Evolutionary conservation across 2,797 vertebrate genomes (phyloP), one percentile per base, ranked within the genome.

Genomic region (Sylvia borin): DNA sequence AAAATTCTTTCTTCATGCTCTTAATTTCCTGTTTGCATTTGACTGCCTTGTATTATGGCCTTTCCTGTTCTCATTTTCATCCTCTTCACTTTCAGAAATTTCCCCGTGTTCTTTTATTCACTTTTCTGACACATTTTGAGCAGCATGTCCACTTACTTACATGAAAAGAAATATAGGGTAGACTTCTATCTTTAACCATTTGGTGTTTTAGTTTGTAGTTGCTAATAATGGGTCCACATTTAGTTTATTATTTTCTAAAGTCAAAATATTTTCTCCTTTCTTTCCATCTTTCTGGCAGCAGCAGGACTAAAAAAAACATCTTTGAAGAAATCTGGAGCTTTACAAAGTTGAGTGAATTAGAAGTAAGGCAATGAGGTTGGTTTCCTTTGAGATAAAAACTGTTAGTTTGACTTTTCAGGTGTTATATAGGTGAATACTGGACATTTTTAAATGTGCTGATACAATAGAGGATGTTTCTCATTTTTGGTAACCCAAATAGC

Each of bases 1-100:
- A 36, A 90, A 82, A 76, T 94, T 87, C n/a, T 88, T 79, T 79
- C 48, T 78, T 87, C 58, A 54, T 1, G 0, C 16, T 73, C 47
- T 78, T 94, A 62, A 91, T 91, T 93, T 95, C 64, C 92, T 87
- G 66, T 85, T 85, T 91, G n/a, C 43, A 15, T 94, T 72, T 87
- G n/a, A 66, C n/a, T 85, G 17, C 27, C n/a, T 11, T 61, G 14
- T 86, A 86, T 45, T 71, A 11, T 57, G 73, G 40, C 15, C n/a
- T 92, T 89, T 81, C 42, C 54, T 72, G 13, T 68, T 87, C 47
- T 78, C 62, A 18, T 91, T 68, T 89, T 82, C 40, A 31, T 81
- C 68, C 62, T 78, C 1, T 8, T 81, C 50, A 55, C 42, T 78
- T 86, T 75, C 38, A 85, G 34, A 87, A 77, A 75, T 89, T 68